A percentile compares a stretch with the other conserved stretches of the same genome.
Evolutionary conservation across 2,113 vertebrate genomes (phyloP).

Genomic region (Neoarius graeffei): DNA sequence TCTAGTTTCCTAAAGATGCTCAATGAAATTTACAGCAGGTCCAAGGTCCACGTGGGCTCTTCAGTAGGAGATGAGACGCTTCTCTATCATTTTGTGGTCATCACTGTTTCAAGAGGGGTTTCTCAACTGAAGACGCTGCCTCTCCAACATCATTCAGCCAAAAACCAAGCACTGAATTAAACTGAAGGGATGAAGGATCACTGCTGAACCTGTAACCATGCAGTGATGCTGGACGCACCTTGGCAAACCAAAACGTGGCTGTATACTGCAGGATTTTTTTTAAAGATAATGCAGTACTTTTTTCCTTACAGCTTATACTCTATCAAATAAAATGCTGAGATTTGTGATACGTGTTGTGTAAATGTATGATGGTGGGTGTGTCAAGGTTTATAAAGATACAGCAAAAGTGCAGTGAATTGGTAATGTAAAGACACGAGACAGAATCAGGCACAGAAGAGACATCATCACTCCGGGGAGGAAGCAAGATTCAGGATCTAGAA

Average conservation of each 20-base stretch:
- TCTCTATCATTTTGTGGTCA: neutral
- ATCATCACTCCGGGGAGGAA: neutral
- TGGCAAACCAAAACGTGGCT: neutral
- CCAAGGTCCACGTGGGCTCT: neutral
- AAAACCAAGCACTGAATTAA: neutral
- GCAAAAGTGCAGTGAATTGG: neutral
- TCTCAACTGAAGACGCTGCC: neutral
- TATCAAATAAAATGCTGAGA: neutral
- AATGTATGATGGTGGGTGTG: neutral
- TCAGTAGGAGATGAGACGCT: neutral
- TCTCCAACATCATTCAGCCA: neutral
- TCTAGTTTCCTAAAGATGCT: neutral
- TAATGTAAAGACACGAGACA: neutral
- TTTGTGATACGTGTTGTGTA: neutral
- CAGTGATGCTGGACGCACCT: neutral
- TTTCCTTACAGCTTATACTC: neutral
- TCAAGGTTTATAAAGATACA: neutral
- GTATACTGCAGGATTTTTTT: neutral
- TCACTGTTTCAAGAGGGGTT: neutral
- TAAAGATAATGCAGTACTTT: neutral
- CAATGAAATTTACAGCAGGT: too few species aligned
- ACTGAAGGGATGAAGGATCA: neutral
- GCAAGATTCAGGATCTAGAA: neutral
- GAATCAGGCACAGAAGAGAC: neutral
- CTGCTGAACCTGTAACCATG: neutral